Conservation (phyloP, 2,888 invertebrate genomes). For the Melikaiella ostensackeni region DNA sequence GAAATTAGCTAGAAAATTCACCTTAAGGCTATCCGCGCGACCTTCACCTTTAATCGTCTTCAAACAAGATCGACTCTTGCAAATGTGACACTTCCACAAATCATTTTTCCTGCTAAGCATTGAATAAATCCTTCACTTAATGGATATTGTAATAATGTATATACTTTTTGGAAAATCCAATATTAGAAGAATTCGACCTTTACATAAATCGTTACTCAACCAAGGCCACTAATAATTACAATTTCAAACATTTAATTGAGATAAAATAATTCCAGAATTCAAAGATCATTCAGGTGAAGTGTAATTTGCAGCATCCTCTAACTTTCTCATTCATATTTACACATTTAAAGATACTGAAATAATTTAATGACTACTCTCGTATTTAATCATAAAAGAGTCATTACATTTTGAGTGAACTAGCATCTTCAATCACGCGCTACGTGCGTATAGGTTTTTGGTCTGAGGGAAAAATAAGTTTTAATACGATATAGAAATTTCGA, state of each 20-base stretch:
- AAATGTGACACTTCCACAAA: not conserved
- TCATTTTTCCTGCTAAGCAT: not conserved
- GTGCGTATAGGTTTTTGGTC: too few species aligned
- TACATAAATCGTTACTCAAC: not conserved
- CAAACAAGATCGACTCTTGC: not conserved
- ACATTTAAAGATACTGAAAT: not conserved
- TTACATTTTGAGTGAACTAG: too few species aligned
- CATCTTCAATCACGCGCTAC: too few species aligned
- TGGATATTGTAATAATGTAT: not conserved
- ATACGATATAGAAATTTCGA: too few species aligned
- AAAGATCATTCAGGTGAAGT: constrained; percentile 11
- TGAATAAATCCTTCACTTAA: not conserved
- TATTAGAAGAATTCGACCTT: constrained; percentile 5
- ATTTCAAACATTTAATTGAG: not conserved
- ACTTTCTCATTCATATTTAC: not conserved
- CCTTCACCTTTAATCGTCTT: not conserved
- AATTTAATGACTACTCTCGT: not conserved
- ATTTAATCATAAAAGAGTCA: not conserved
- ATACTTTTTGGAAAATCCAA: too few species aligned
- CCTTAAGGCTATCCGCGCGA: not conserved
- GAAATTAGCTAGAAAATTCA: not conserved
- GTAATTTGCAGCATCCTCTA: not conserved
- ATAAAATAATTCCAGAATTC: too few species aligned
- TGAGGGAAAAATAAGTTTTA: too few species aligned
- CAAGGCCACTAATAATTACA: not conserved